Evolutionary conservation across 37 sponge, comb jelly and placozoan species (phyloP).

Genomic region (Chondrilla cf. caribensis): DNA sequence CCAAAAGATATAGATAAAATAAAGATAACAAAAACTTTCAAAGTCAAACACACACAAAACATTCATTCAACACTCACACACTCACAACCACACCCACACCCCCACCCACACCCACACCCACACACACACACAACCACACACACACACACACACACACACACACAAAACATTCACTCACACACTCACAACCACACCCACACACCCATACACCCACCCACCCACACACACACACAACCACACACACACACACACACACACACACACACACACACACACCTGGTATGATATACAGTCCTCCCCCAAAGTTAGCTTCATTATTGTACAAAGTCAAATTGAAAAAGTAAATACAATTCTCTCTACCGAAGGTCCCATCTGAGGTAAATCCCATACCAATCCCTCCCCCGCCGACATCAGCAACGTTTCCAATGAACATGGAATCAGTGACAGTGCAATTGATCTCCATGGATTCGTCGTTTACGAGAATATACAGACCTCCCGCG

Average conservation of each 20-base stretch:
- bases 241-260: conserved; percentile 8
- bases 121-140: background rate
- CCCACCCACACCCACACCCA: background rate
- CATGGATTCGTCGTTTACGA: background rate
- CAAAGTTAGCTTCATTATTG: background rate
- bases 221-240: conserved; percentile 6
- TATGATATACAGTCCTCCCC: conserved; percentile 31
- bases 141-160: background rate
- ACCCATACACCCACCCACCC: conserved; percentile 1
- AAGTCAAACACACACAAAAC: background rate
- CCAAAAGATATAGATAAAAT: too few species aligned
- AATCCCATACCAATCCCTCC: conserved; percentile 38
- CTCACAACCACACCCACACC: background rate
- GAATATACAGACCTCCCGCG: conserved; percentile 58
- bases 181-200: background rate
- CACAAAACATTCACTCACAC: background rate
- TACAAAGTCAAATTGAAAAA: background rate
- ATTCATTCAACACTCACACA: background rate
- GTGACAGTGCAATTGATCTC: conserved; percentile 10
- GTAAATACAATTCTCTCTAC: background rate
- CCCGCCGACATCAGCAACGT: conserved; percentile 34
- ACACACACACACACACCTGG: conserved; percentile 22
- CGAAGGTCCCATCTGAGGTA: background rate
- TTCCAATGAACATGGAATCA: conserved; percentile 18
- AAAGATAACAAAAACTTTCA: background rate